Percentiles rank a stretch among this genome's conserved stretches.
Conservation (phyloP, 2,113 vertebrate genomes). For the Myocastor coypus region DNA sequence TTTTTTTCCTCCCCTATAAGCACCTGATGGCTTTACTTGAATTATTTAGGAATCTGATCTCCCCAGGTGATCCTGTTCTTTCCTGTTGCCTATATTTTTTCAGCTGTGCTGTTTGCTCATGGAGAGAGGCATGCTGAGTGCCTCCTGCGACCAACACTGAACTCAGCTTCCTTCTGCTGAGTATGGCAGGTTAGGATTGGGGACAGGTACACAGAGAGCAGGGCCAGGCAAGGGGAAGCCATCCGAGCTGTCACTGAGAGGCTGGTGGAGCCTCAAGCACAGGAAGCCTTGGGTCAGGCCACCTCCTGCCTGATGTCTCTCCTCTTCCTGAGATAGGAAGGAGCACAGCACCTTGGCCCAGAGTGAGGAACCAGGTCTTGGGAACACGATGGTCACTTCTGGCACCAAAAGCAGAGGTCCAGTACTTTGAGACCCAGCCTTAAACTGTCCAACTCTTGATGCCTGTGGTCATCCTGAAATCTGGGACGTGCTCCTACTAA, state of each 20-base stretch:
- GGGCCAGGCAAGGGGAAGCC: background rate
- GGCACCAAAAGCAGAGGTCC: background rate
- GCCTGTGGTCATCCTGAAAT: background rate
- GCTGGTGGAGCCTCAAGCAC: background rate
- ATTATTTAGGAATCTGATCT: background rate
- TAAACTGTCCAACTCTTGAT: background rate
- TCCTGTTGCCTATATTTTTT: background rate
- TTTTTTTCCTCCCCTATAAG: conserved; percentile 22
- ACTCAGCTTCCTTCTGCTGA: background rate
- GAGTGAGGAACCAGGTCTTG: background rate
- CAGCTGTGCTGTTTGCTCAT: too few species aligned
- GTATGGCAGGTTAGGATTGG: too few species aligned
- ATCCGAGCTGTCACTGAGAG: background rate
- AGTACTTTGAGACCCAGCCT: background rate
- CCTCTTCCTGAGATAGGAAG: background rate
- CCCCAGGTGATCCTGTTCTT: background rate
- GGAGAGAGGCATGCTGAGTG: rapidly evolving
- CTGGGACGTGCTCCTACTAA: background rate
- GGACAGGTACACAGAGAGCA: background rate
- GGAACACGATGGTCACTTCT: background rate
- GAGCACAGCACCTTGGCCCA: background rate
- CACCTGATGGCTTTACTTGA: background rate
- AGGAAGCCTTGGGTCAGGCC: background rate
- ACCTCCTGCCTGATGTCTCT: background rate
- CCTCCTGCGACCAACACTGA: background rate